Base-by-base conservation (phyloP, 2,888 invertebrate genomes). In the Platycheirus albimanus region DNA sequence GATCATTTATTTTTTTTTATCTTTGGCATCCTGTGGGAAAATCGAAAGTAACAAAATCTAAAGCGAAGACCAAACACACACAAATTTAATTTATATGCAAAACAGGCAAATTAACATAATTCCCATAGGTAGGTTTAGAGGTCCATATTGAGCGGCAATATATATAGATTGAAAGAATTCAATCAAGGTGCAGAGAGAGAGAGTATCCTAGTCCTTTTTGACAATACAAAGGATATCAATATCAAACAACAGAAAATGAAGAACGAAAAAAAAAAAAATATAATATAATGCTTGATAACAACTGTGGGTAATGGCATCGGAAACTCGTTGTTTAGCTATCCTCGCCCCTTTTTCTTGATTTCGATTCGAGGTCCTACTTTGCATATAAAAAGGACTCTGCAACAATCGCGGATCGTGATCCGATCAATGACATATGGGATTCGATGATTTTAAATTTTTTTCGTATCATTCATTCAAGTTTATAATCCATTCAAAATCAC, bases 181-280 rank as follows among this genome's bases (percentile, higher is more conserved):
- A 77, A 83, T 77, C 83, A 83, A 83, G 83, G 83, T 83, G 78
- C 77, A 70, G 67, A n/a, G n/a, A n/a, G n/a, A n/a, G n/a, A n/a
- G n/a, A 69, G 54, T 69, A 58, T 75, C 56, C 79, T 36, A 38
- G 41, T 36, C 64, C 47, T 51, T 38, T 20, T 4, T n/a, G n/a
- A 11, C 10, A 13, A 15, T 24, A 81, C 45, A 83, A 83, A 74
- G 78, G 56, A 83, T 83, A 83, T 83, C 83, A 74, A 78, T 83
- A 83, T 74, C 83, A 69, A 36, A 66, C 41, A 61, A 74, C 13
- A 58, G 49, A 33, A 36, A 71, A 69, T 33, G 8, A 7, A 49
- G 15, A 36, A 1, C 10, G 8, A 64, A n/a, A 51, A 41, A 41
- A 52, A 52, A 51, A 70, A 74, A 76, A n/a, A n/a, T n/a, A n/a